A percentile compares a stretch with the other conserved stretches of the same genome.
Conservation (phyloP, 2,113 vertebrate genomes). For the Siniperca chuatsi region DNA sequence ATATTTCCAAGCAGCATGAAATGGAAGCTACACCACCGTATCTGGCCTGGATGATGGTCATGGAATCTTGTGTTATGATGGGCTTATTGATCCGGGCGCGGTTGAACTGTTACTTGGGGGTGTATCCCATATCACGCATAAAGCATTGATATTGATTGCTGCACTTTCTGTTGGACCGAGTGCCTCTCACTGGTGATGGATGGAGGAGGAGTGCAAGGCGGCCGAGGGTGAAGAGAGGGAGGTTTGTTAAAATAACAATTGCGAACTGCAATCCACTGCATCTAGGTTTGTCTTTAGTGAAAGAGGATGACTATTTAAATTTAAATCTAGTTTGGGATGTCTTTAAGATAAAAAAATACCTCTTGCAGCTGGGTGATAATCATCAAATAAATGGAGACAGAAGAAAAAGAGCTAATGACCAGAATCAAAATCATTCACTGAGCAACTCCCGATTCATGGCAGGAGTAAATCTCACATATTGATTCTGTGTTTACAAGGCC, state of each 20-base stretch:
- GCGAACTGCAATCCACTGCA: constrained; percentile 5
- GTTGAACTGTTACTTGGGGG: constrained; percentile 67
- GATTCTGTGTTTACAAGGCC: constrained; percentile 54
- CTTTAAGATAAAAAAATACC: neutral
- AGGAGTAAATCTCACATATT: constrained; percentile 47
- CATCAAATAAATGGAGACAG: neutral
- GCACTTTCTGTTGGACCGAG: constrained; percentile 45
- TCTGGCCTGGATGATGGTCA: constrained; percentile 23
- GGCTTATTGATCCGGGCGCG: constrained; percentile 62
- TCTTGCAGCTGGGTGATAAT: neutral
- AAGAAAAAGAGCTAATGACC: neutral
- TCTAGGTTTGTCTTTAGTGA: neutral
- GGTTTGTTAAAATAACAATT: constrained; percentile 65
- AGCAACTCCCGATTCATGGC: constrained; percentile 21
- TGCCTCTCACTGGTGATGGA: constrained; percentile 65
- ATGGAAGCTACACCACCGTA: constrained; percentile 9
- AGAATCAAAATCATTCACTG: constrained; percentile 3
- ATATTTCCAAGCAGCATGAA: constrained; percentile 45
- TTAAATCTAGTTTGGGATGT: neutral
- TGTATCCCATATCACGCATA: constrained; percentile 76
- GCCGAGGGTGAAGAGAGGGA: constrained; percentile 50
- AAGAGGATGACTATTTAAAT: neutral
- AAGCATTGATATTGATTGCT: constrained; percentile 69
- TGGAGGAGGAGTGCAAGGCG: constrained; percentile 60
- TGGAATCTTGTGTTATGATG: constrained; percentile 61